These are phyloP conservation scores for Deroptyus accipitrinus DNA, from an alignment of 2,113 vertebrate species.

Conservation along the genomic window DNA sequence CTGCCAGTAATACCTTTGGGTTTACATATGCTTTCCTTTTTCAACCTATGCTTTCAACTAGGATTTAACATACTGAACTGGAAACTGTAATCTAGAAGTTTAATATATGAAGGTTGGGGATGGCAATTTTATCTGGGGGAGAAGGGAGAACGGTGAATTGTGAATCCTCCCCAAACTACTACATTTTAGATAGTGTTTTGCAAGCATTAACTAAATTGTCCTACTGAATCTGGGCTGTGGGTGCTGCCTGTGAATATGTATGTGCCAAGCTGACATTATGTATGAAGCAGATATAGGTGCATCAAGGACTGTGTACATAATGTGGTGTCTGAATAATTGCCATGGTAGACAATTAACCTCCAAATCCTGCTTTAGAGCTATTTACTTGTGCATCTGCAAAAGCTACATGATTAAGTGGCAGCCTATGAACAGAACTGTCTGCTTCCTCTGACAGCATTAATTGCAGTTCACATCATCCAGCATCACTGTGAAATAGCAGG, in stretches of 20 bases:
- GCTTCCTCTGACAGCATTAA: not conserved
- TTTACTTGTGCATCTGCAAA: not conserved
- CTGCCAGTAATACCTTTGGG: not conserved
- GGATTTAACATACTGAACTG: not conserved
- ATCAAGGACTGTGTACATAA: not conserved
- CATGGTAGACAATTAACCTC: not conserved
- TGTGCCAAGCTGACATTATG: not conserved
- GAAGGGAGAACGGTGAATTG: not conserved
- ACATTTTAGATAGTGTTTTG: not conserved
- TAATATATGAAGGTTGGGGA: not conserved
- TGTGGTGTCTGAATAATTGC: not conserved
- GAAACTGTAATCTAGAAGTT: not conserved
- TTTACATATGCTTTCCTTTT: not conserved
- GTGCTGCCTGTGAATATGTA: not conserved
- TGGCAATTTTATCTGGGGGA: not conserved
- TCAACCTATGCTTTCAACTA: not conserved
- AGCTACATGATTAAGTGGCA: not conserved
- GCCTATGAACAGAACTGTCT: not conserved
- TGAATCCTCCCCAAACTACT: not conserved
- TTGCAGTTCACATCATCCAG: not conserved
- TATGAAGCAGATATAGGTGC: not conserved
- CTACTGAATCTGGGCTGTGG: not conserved
- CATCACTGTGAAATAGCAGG: not conserved
- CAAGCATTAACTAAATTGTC: not conserved
- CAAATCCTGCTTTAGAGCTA: not conserved